Evolutionary conservation across 1,140 invertebrate genomes (phyloP).

Genomic region (Meteorus sp.): DNA sequence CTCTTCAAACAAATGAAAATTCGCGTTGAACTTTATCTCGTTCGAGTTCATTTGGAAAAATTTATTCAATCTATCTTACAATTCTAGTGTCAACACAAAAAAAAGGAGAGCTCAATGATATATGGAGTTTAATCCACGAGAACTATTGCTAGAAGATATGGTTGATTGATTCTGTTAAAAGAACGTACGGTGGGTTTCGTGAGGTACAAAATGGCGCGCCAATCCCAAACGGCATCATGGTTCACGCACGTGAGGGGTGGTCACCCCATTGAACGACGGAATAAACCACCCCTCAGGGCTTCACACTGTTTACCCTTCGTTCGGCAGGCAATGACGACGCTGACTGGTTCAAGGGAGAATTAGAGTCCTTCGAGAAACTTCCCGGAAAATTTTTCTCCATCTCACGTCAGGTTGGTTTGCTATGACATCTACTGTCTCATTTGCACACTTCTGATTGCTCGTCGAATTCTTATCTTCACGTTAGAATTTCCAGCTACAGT

Average conservation of each 20-base stretch:
- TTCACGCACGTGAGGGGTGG: slow-evolving; percentile 20
- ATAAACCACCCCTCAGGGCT: slow-evolving; percentile 1
- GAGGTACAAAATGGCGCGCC: slow-evolving; percentile 23
- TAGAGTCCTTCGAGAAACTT: not conserved
- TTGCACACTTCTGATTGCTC: too few species aligned
- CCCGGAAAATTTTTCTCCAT: not conserved
- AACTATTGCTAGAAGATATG: too few species aligned
- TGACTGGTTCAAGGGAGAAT: not conserved
- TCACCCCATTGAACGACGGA: slow-evolving; percentile 3
- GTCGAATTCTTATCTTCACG: too few species aligned
- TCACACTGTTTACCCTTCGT: not conserved
- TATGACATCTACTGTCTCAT: slow-evolving; percentile 1
- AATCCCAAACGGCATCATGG: slow-evolving; percentile 9
- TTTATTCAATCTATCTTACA: too few species aligned
- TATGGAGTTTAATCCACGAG: too few species aligned
- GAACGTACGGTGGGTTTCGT: not conserved
- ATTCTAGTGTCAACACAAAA: too few species aligned
- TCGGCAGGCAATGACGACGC: slow-evolving; percentile 2
- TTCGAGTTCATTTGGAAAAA: too few species aligned
- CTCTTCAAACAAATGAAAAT: too few species aligned
- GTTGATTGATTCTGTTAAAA: too few species aligned
- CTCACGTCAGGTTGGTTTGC: not conserved
- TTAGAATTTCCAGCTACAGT: not conserved
- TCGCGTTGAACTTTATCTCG: too few species aligned
- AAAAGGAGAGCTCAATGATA: too few species aligned